These are phyloP conservation scores for Microplitis deprimator DNA, from an alignment of 2,888 invertebrate genomes.

Conservation along the genomic window DNA sequence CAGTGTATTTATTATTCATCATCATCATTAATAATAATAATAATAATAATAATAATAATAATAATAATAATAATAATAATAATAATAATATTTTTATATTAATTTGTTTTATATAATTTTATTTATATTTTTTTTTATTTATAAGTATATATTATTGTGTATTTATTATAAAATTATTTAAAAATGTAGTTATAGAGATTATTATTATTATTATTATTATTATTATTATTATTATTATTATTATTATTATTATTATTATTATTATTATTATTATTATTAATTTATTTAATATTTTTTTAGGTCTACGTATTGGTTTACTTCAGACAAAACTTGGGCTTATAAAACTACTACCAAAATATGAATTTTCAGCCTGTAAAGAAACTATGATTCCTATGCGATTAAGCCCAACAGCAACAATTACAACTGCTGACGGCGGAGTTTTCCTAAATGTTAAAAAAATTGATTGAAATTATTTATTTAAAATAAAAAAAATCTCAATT, in stretches of 20 bases:
- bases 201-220: too few species aligned
- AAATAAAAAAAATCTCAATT: neutral
- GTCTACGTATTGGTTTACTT: slow-evolving; percentile 59
- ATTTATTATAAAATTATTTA: slow-evolving; percentile 3
- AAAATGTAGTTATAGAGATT: neutral
- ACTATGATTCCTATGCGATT: slow-evolving; percentile 55
- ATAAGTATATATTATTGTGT: neutral
- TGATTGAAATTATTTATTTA: neutral
- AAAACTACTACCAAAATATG: slow-evolving; percentile 56
- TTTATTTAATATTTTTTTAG: slow-evolving; percentile 46
- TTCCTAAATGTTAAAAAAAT: slow-evolving; percentile 53
- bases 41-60: too few species aligned
- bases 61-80: too few species aligned
- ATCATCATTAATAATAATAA: too few species aligned
- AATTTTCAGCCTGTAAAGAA: slow-evolving; percentile 53
- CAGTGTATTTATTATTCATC: too few species aligned
- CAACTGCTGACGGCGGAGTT: slow-evolving; percentile 52
- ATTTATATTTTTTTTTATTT: too few species aligned
- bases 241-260: neutral
- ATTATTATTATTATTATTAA: neutral
- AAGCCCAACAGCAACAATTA: slow-evolving; percentile 53
- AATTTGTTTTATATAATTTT: too few species aligned
- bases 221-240: too few species aligned
- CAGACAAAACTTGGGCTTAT: slow-evolving; percentile 60
- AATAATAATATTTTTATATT: too few species aligned